Conservation (phyloP, 35 echinoderm and acorn worm species). For the Ophiothrix spiculata region DNA sequence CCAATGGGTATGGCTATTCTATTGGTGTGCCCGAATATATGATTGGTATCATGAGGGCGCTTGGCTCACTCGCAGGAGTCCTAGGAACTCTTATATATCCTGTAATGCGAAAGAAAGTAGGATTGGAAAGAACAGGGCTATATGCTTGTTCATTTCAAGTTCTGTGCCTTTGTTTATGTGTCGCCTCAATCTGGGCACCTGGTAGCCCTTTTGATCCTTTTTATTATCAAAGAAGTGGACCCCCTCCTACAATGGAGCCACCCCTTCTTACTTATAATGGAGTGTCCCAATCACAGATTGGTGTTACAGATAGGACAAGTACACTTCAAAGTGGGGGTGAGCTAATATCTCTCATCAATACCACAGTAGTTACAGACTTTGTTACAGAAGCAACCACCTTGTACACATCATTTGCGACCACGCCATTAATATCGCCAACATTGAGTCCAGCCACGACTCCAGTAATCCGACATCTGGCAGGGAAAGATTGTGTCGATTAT, state of each 20-base stretch:
- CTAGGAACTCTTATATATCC: constrained; percentile 74
- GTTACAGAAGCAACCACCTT: neutral
- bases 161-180: constrained; percentile 48
- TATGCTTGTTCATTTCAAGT: constrained; percentile 56
- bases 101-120: constrained; percentile 49
- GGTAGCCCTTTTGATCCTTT: constrained; percentile 67
- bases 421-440: neutral
- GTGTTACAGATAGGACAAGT: neutral
- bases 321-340: constrained; percentile 1
- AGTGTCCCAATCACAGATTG: neutral
- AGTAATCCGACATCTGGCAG: too few species aligned
- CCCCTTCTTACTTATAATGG: neutral
- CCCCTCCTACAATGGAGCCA: neutral
- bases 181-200: constrained; percentile 66
- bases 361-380: neutral
- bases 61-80: constrained; percentile 78
- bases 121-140: constrained; percentile 72
- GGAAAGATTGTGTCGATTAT: neutral
- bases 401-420: neutral
- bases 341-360: neutral
- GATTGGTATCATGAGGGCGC: constrained; percentile 62
- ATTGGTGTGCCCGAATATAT: constrained; percentile 67
- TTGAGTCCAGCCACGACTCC: too few species aligned
- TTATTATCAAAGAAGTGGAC: constrained; percentile 3
- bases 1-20: constrained; percentile 78